Base-by-base conservation (phyloP, 2,797 vertebrate species). In the Myotis pilosus region DNA sequence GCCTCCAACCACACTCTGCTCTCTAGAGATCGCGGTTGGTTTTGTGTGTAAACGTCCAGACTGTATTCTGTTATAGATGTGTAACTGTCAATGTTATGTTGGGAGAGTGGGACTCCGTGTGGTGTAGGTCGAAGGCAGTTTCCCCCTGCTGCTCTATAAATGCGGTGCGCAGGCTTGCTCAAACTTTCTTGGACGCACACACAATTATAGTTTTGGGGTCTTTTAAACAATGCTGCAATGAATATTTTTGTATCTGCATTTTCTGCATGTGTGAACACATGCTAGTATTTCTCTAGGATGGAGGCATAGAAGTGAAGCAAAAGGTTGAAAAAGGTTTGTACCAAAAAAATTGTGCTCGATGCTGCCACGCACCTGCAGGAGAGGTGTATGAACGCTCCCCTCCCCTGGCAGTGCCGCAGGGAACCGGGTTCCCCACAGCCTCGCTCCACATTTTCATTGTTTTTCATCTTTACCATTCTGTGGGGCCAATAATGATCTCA, bases 1-100 rank as follows among this genome's bases (percentile, higher is more conserved):
- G 55, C 22, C 28, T 22, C 22, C 74, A 33, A 81, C 33, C 28
- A 75, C 30, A 86, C 11, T 95, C 28, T 57, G 13, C 47, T 84
- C 72, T 78, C 41, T 36, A 78, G 64, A 76, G 33, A 86, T 57
- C 68, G 87, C 53, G 72, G 19, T 20, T 55, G 38, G 71, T 57
- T 92, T 92, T 92, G 68, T 85, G 22, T 36, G 17, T 71, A 68
- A 96, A 74, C 69, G 49, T 94, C 60, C 79, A 88, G 53, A 62
- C 25, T 81, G 23, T 44, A 22, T 78, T 84, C 53, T 49, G 38
- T 57, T 68, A 36, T 19, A 8, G 12, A 49, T 60, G 36, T 80
- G 16, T 60, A 30, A 53, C 17, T 85, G 62, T 53, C 64, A 64
- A 25, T 7, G 33, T 89, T 25, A 9, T 15, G 19, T 30, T 51